phyloP scores from a whole-genome alignment of 1,140 invertebrate species.

The Drosophila lowei region DNA sequence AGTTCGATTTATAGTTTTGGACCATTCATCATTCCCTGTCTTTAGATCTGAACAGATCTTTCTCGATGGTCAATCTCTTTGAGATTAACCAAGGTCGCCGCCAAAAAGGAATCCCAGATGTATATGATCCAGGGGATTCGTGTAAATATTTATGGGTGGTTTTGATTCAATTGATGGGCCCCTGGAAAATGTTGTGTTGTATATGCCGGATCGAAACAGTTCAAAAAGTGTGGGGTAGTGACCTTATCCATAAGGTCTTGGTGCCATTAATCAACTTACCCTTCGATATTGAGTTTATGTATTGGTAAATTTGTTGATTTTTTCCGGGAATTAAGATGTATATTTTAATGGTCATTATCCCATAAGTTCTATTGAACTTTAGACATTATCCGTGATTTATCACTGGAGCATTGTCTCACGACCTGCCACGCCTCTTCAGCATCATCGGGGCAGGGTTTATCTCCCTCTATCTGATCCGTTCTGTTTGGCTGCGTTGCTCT shows the following conservation, averaged over 20 bases:
- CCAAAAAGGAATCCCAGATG: constrained; percentile 19
- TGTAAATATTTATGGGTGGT: constrained; percentile 61
- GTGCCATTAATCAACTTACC: constrained; percentile 11
- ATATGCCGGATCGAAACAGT: too few relatives aligned
- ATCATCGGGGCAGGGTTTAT: not conserved
- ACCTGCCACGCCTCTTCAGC: constrained; percentile 25
- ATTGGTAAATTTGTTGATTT: constrained; percentile 15
- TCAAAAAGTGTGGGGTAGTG: too few relatives aligned
- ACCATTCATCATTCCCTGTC: constrained; percentile 16
- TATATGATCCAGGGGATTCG: constrained; percentile 10
- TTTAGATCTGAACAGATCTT: constrained; percentile 6
- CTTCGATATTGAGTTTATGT: not conserved
- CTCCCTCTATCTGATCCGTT: constrained; percentile 22
- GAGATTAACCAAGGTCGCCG: constrained; percentile 42
- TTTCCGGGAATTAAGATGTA: constrained; percentile 2
- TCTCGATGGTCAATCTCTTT: constrained; percentile 40
- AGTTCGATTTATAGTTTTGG: constrained; percentile 9
- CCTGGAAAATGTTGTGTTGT: constrained; percentile 13
- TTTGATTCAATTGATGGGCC: constrained; percentile 46
- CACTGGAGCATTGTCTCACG: constrained; percentile 2
- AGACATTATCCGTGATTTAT: constrained; percentile 30
- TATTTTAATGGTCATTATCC: constrained; percentile 25
- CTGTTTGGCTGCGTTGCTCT: constrained; percentile 35
- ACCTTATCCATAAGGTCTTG: too few relatives aligned
- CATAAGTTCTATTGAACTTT: constrained; percentile 23